Base-by-base conservation (phyloP, 2,113 vertebrate species). In the Salminus brasiliensis region DNA sequence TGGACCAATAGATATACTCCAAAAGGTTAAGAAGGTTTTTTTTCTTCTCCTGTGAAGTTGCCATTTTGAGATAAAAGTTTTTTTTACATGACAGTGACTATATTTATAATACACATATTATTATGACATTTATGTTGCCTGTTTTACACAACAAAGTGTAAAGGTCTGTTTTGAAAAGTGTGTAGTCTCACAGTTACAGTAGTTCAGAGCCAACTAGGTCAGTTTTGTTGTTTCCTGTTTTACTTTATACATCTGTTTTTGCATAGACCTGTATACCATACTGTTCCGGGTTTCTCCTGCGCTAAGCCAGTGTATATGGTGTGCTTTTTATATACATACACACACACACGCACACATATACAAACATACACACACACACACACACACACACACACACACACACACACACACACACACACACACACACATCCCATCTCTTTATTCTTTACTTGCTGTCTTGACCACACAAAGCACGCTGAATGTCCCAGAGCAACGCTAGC, bases 381-480 rank as follows among this genome's bases (percentile, higher is more conserved):
- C n/a, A n/a, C n/a, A n/a, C 39, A 57, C 55, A 41, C n/a, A n/a
- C n/a, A n/a, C n/a, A n/a, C n/a, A n/a, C n/a, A n/a, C n/a, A n/a
- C n/a, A 67, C 70, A 57, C 69, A 66, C 69, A 71, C n/a, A 60
- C 23, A 60, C 52, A 30, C 67, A 78, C 53, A 70, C 66, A 69
- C 63, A 69, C 72, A 68, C 39, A 57, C 55, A 41, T 6, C 9
- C 30, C 18, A 25, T 66, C 47, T 72, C 43, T 81, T 53, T 65
- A 13, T 79, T 69, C 60, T 80, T 80, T 72, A 72, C 57, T 55
- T 0, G 49, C 78, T 63, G 53, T 78, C 30, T 70, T 32, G 34
- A 63, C 65, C 60, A 63, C 41, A 76, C 72, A 81, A 81, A 83
- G 76, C 32, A 63, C 32, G 49, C 21, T 30, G 83, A 81, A 83